phyloP scores from a whole-genome alignment of 1,140 invertebrate genomes.

The Drosophila tropicalis region DNA sequence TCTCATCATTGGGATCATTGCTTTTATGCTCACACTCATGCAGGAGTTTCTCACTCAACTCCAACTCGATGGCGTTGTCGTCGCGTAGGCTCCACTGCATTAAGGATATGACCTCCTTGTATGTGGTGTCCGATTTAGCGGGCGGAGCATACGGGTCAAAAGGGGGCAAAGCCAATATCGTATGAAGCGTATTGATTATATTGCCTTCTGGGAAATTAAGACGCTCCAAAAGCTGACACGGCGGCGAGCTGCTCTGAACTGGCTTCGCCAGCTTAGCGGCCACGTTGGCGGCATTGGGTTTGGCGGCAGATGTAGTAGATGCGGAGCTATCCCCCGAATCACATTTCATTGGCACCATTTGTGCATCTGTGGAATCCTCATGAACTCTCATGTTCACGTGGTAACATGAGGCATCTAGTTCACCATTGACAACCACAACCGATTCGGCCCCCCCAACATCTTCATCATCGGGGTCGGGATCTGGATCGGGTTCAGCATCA shows the following conservation, averaged over 20 bases:
- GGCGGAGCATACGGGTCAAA: slow-evolving; percentile 78
- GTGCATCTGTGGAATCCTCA: slow-evolving; percentile 56
- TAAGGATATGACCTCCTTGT: slow-evolving; percentile 72
- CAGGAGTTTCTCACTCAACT: slow-evolving; percentile 69
- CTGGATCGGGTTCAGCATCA: slow-evolving; percentile 32
- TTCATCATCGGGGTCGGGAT: slow-evolving; percentile 25
- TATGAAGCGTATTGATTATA: slow-evolving; percentile 72
- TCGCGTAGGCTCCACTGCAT: slow-evolving; percentile 76
- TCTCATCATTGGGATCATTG: slow-evolving; percentile 65
- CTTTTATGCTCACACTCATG: slow-evolving; percentile 59
- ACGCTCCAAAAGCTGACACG: slow-evolving; percentile 68
- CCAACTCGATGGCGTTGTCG: slow-evolving; percentile 73
- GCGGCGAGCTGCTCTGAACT: slow-evolving; percentile 39
- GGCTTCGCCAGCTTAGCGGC: slow-evolving; percentile 41
- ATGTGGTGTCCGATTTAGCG: slow-evolving; percentile 63
- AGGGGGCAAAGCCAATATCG: slow-evolving; percentile 71
- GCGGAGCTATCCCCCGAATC: slow-evolving; percentile 45
- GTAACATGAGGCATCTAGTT: slow-evolving; percentile 64
- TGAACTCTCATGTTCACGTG: slow-evolving; percentile 72
- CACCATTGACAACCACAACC: slow-evolving; percentile 56
- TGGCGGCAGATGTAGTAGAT: slow-evolving; percentile 26
- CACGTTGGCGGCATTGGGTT: slow-evolving; percentile 20
- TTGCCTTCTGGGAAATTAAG: slow-evolving; percentile 70
- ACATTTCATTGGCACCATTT: slow-evolving; percentile 47
- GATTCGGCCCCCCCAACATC: neutral